These are phyloP conservation scores for Antheraea mylitta DNA, from an alignment of 1,140 invertebrate genomes.

Conservation along the genomic window DNA sequence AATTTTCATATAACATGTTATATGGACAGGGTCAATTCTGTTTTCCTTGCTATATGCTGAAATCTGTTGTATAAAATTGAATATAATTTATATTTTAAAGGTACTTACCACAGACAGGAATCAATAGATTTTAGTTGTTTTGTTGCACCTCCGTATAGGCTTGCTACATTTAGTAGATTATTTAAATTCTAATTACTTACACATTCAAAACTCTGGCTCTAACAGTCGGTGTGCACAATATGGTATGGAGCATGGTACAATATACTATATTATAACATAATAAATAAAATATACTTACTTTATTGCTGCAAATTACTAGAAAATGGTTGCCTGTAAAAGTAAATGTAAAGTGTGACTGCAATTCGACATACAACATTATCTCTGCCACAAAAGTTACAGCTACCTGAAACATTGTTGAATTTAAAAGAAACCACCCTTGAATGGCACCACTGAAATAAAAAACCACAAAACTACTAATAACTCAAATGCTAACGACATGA, in stretches of 20 bases:
- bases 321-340: neutral
- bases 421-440: neutral
- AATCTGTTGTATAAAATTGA: neutral
- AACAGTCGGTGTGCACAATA: neutral
- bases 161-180: neutral
- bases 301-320: neutral
- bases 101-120: neutral
- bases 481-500: no score
- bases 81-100: neutral
- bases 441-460: neutral
- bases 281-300: neutral
- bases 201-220: neutral
- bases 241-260: neutral
- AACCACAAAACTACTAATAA: neutral
- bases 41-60: neutral
- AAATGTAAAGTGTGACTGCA: neutral
- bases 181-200: neutral
- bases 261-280: neutral
- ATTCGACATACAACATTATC: neutral
- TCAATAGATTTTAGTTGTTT: neutral
- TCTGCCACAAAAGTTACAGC: neutral
- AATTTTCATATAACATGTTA: neutral
- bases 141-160: neutral
- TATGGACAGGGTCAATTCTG: neutral
- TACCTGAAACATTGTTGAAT: neutral